Evolutionary conservation across 1,140 invertebrate genomes (phyloP), one percentile per base, ranked within the genome.

Genomic region (Carposina sasakii): DNA sequence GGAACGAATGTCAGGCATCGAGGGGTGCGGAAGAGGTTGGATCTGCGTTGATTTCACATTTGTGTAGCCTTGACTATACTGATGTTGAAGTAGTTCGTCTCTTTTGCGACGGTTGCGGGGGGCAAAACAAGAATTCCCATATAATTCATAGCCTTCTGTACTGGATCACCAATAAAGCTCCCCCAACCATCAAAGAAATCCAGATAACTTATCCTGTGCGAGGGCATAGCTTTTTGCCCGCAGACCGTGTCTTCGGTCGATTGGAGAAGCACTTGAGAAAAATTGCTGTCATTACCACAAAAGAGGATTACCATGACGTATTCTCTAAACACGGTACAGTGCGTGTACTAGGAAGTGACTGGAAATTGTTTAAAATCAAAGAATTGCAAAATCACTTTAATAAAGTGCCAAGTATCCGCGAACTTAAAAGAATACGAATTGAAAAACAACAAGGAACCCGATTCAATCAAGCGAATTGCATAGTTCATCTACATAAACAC

Each of bases 161-260:
- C 39, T 63, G 48, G 45, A 26, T 70, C 3, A 21, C 57, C 42
- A 53, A 53, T 16, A 26, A 40, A 6, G 16, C 37, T n/a, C 4
- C 37, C 15, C 15, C 37, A 15, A 40, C 5, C 45, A 16, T 52
- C 49, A 22, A 31, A 42, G 31, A 60, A 48, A 64, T 70, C 16
- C 15, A 42, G 17, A 20, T 57, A 36, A 52, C 42, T n/a, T 74
- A 60, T 52, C 70, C 66, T 28, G 60, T 70, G 10, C 22, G 70
- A 37, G 71, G 68, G 17, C 66, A 71, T 44, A 57, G 51, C 22
- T 71, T 60, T 43, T 23, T 76, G 26, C 61, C 65, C 13, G 61
- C 67, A 13, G 66, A 73, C 40, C 22, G 59, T 36, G 45, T 58
- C 13, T 68, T 76, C 54, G 72, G 66, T 13, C 43, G 61, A 44